A percentile compares a stretch with the other conserved stretches of the same genome.
These are phyloP conservation scores for Alcedo atthis DNA, from an alignment of 2,797 vertebrate genomes.

Conservation along the genomic window DNA sequence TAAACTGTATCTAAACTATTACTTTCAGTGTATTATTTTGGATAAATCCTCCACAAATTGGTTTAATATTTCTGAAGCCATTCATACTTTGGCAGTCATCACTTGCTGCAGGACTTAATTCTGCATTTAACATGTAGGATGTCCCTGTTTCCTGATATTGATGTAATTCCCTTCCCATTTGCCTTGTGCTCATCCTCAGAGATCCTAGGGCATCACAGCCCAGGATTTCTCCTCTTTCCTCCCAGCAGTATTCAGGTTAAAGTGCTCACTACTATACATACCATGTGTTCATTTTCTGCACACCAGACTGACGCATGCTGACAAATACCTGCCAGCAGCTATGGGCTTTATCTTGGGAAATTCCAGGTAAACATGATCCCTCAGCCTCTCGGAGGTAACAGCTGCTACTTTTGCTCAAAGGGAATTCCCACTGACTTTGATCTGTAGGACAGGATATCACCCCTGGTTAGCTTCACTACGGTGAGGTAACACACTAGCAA, in stretches of 20 bases:
- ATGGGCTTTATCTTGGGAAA: constrained; percentile 40
- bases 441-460: constrained; percentile 4
- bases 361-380: constrained; percentile 49
- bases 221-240: background rate
- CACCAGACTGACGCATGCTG: background rate
- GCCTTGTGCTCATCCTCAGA: background rate
- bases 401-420: constrained; percentile 62
- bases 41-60: background rate
- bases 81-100: background rate
- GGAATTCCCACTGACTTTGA: constrained; percentile 60
- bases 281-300: background rate
- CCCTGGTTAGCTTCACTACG: background rate
- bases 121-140: background rate
- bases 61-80: background rate
- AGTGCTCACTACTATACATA: background rate
- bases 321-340: constrained; percentile 31
- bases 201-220: background rate
- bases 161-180: background rate
- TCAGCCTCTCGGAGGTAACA: constrained; percentile 14
- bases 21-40: background rate
- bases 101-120: background rate
- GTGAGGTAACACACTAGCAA: background rate
- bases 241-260: background rate
- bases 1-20: background rate
- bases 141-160: background rate